Conservation (phyloP, 2,888 invertebrate genomes). For the Parnassius apollo region DNA sequence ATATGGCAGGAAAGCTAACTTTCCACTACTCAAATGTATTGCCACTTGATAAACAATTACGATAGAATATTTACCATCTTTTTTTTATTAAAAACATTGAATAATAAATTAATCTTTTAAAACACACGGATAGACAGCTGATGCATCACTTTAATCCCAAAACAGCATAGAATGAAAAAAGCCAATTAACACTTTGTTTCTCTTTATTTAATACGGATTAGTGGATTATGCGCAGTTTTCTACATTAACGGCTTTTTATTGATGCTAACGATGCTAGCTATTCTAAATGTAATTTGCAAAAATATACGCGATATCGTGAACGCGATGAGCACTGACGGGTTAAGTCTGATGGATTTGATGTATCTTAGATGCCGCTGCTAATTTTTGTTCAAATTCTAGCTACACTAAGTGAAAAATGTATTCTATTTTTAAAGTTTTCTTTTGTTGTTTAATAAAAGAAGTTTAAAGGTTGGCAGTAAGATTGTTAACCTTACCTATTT, state of each 20-base stretch:
- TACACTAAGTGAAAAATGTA: too few relatives aligned
- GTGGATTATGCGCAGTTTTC: constrained; percentile 21
- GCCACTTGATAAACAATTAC: neutral
- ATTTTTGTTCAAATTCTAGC: neutral
- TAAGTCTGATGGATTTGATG: constrained; percentile 7
- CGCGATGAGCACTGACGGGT: neutral
- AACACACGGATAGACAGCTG: constrained; percentile 9
- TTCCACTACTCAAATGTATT: too few relatives aligned
- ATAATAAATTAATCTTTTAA: constrained; percentile 14
- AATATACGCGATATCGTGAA: constrained; percentile 1
- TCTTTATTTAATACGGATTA: constrained; percentile 25
- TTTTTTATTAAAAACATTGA: constrained; percentile 15
- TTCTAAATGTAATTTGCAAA: neutral
- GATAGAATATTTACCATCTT: constrained; percentile 10
- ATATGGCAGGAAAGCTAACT: too few relatives aligned
- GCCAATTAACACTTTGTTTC: constrained; percentile 24
- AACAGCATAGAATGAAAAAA: constrained; percentile 18
- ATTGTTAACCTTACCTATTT: too few relatives aligned
- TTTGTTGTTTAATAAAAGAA: too few relatives aligned
- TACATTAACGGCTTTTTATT: constrained; percentile 11
- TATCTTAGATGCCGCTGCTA: constrained; percentile 1
- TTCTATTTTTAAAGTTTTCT: too few relatives aligned
- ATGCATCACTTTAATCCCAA: constrained; percentile 15
- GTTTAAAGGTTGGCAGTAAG: too few relatives aligned
- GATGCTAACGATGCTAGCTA: constrained; percentile 9